A percentile compares a stretch with the other conserved stretches of the same genome.
Conservation (phyloP, 2,888 invertebrate species). For the Aspidiotus destructor region DNA sequence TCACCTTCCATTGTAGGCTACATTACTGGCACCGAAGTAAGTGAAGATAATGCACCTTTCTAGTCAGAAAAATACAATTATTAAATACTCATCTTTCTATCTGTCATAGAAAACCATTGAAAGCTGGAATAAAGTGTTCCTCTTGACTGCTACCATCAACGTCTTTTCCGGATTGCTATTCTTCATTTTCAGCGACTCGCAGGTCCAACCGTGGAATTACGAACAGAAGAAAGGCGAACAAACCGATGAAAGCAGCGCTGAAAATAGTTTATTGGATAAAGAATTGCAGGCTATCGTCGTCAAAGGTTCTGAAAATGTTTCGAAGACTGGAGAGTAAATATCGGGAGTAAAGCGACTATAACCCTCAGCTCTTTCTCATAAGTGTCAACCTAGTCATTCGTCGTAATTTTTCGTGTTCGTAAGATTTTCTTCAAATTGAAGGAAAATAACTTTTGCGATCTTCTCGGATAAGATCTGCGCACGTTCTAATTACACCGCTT, state of each 20-base stretch:
- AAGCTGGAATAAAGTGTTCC: slow-evolving; percentile 54
- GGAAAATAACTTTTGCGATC: no score
- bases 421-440: no score
- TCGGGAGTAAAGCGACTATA: no score
- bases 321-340: no score
- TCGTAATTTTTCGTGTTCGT: no score
- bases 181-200: slow-evolving; percentile 48
- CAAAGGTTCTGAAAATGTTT: no score
- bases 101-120: slow-evolving; percentile 48
- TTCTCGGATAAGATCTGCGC: no score
- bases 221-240: slow-evolving; percentile 29
- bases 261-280: neutral
- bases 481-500: no score
- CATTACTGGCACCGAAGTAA: slow-evolving; percentile 53
- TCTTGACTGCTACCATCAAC: slow-evolving; percentile 47
- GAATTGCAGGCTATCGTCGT: neutral
- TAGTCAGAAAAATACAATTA: neutral
- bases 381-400: no score
- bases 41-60: neutral
- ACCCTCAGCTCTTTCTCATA: no score
- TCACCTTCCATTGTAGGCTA: slow-evolving; percentile 53
- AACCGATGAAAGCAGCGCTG: neutral
- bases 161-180: slow-evolving; percentile 48
- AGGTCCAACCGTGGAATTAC: slow-evolving; percentile 52
- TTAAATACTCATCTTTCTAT: slow-evolving; percentile 30